These are phyloP conservation scores for Microctonus hyperodae DNA, from an alignment of 2,888 invertebrate species.

Conservation along the genomic window DNA sequence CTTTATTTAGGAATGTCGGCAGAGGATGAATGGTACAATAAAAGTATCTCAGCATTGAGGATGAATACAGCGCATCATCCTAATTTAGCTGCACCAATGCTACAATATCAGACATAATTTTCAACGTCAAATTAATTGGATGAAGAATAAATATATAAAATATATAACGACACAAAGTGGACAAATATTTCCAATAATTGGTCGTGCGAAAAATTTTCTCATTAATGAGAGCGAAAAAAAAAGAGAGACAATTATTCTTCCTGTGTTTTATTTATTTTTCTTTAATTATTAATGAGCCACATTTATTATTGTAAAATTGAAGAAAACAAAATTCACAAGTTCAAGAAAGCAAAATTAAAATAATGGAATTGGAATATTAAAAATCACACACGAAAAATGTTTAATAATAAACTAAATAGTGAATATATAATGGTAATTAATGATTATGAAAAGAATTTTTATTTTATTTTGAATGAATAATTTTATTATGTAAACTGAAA, in stretches of 20 bases:
- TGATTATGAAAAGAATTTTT: too few species aligned
- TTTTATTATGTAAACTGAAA: too few species aligned
- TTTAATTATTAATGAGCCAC: constrained; percentile 27
- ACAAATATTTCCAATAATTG: constrained; percentile 1
- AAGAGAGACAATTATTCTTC: constrained; percentile 11
- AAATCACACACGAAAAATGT: background rate
- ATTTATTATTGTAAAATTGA: constrained; percentile 34
- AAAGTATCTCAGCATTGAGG: constrained; percentile 93
- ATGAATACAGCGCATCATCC: constrained; percentile 97
- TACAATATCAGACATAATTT: constrained; percentile 97
- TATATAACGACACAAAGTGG: constrained; percentile 14
- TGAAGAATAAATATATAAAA: constrained; percentile 6
- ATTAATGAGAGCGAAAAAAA: constrained; percentile 8
- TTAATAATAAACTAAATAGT: background rate
- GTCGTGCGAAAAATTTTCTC: background rate
- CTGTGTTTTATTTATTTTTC: constrained; percentile 7
- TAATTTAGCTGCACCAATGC: constrained; percentile 93
- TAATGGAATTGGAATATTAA: constrained; percentile 21
- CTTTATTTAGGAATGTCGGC: constrained; percentile 81
- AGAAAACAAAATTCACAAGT: constrained; percentile 40
- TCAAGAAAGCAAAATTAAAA: constrained; percentile 44
- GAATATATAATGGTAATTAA: constrained; percentile 12
- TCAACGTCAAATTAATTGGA: constrained; percentile 43
- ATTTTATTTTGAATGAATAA: too few species aligned
- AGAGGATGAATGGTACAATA: constrained; percentile 98